phyloP scores from a whole-genome alignment of 1,140 invertebrate species.

The Charaxes varanes region DNA sequence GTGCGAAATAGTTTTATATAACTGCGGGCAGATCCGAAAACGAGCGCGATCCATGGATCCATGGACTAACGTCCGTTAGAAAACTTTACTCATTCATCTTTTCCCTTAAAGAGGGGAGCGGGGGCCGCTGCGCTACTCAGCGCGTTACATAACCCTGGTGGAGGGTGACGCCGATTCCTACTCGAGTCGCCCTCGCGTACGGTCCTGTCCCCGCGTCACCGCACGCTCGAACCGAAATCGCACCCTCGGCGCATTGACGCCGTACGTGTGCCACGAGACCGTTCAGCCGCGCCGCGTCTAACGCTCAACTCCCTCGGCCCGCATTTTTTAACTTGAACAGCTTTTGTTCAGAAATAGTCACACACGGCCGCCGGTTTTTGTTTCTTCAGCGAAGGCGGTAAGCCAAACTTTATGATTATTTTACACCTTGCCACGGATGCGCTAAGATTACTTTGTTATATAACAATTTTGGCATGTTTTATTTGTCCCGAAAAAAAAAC shows the following conservation, averaged over 20 bases:
- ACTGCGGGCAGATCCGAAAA: slow-evolving; percentile 48
- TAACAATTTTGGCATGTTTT: slow-evolving; percentile 29
- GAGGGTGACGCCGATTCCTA: slow-evolving; percentile 51
- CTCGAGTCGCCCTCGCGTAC: slow-evolving; percentile 43
- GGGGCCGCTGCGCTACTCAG: slow-evolving; percentile 54
- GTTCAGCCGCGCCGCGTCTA: slow-evolving; percentile 14
- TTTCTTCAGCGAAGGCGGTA: slow-evolving; percentile 39
- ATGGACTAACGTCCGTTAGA: slow-evolving; percentile 61
- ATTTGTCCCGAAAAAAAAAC: neutral
- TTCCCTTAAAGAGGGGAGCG: slow-evolving; percentile 63
- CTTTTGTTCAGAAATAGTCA: slow-evolving; percentile 28
- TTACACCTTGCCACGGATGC: slow-evolving; percentile 6
- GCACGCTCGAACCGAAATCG: slow-evolving; percentile 15
- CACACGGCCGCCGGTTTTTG: slow-evolving; percentile 20
- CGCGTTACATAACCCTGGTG: slow-evolving; percentile 49
- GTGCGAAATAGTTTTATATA: slow-evolving; percentile 51
- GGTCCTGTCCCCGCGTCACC: slow-evolving; percentile 25
- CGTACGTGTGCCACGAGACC: slow-evolving; percentile 15
- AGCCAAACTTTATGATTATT: slow-evolving; percentile 25
- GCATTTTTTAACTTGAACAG: slow-evolving; percentile 3
- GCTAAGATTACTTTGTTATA: slow-evolving; percentile 30
- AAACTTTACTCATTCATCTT: slow-evolving; percentile 71
- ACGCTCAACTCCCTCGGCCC: slow-evolving; percentile 1
- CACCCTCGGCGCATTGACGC: slow-evolving; percentile 18
- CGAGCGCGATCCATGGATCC: slow-evolving; percentile 58